These are phyloP conservation scores for Uloborus plumipes DNA, from an alignment of 2,888 invertebrate genomes.

Conservation along the genomic window DNA sequence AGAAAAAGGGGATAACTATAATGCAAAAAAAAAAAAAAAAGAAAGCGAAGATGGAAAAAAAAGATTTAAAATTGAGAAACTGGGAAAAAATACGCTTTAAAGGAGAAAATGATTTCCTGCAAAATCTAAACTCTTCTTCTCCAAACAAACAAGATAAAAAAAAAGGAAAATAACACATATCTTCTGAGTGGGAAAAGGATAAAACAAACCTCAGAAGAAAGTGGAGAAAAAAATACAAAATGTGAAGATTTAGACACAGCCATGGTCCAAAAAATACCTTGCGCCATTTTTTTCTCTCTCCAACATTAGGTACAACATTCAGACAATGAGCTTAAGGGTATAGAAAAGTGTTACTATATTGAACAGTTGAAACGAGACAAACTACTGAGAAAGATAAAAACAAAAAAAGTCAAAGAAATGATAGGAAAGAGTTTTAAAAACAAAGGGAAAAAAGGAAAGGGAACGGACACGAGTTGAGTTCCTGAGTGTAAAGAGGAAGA, in stretches of 20 bases:
- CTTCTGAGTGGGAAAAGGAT: conserved; percentile 27
- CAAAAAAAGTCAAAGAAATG: conserved; percentile 10
- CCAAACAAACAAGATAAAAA: conserved; percentile 44
- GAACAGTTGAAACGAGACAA: conserved; percentile 27
- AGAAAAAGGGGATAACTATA: conserved; percentile 14
- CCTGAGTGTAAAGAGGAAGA: conserved; percentile 9
- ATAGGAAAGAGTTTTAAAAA: conserved; percentile 5
- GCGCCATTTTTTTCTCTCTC: conserved; percentile 31
- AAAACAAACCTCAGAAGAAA: conserved; percentile 53
- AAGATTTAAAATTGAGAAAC: conserved; percentile 60
- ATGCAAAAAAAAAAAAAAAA: conserved; percentile 10
- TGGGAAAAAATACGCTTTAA: conserved; percentile 45
- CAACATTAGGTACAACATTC: conserved; percentile 28
- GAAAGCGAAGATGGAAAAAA: not conserved
- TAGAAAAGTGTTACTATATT: conserved; percentile 5
- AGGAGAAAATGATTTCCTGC: conserved; percentile 58
- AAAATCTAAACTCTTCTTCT: conserved; percentile 50
- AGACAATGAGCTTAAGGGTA: conserved; percentile 51
- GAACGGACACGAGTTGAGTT: conserved; percentile 2
- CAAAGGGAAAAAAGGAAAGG: conserved; percentile 4
- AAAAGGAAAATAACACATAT: conserved; percentile 50
- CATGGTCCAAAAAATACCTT: conserved; percentile 37
- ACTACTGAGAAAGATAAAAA: conserved; percentile 13
- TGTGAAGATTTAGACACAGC: conserved; percentile 48
- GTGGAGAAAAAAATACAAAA: conserved; percentile 20